Evolutionary conservation across 2,113 vertebrate genomes (phyloP), one percentile per base, ranked within the genome.

Genomic region (Laterallus jamaicensis): DNA sequence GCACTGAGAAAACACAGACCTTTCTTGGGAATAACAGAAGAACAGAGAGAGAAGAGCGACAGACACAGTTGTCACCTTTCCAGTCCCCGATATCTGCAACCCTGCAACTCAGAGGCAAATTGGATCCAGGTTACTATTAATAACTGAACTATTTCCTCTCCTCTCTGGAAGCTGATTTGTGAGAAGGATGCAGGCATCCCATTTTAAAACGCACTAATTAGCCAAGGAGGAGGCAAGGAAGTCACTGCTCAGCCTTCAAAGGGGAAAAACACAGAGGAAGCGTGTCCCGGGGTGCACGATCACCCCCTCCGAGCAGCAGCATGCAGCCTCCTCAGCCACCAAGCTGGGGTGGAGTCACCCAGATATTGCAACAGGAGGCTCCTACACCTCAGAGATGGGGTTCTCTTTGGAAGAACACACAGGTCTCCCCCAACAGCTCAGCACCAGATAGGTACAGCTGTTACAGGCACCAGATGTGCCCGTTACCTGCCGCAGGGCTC

Each of bases 51-150:
- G 35, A 44, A 60, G 35, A 75, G 32, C 14, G 81, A 79, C 73
- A 91, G 52, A 50, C 66, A 70, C 82, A 67, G 50, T 54, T 40
- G 71, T 81, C 90, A 96, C 90, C 93, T 92, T 10, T 81, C 19
- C 40, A 66, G 62, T 4, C 87, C 60, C 92, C 28, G 82, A 73
- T 55, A 70, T 63, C 28, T 88, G 88, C 86, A 92, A 70, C 88
- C 20, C 0, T 77, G 92, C 77, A 68, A 76, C 66, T 82, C 87
- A 0, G 2, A 39, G 67, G 75, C 92, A 96, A 96, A 94, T 56
- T 95, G 71, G 95, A 91, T 92, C 31, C 31, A 76, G 89, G 67
- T 90, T 92, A 40, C 95, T 96, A 97, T 95, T 96, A 96, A 96
- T 96, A 97, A 68, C 92, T 59, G 24, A 93, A 90, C 92, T 82